Evolutionary conservation across 2,113 vertebrate species (phyloP), one percentile per base, ranked within the genome.

Genomic region (Sus scrofa): DNA sequence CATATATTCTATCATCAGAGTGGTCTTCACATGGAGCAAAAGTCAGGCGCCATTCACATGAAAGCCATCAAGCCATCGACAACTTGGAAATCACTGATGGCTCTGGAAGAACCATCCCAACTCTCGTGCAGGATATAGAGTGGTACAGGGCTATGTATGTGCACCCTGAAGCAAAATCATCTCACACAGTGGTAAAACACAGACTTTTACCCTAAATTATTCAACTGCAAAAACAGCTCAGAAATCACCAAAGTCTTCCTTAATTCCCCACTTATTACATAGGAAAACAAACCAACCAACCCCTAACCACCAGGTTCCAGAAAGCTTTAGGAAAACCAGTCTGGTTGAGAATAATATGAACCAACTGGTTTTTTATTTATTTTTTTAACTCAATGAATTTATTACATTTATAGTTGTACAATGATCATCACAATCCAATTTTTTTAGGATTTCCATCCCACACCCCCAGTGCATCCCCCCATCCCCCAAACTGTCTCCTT

Each of bases 301-400:
- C n/a, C 56, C 34, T 65, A 81, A 87, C 75, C 79, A 65, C 26
- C 18, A 77, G 32, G 39, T 87, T 92, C 65, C 52, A 81, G 91
- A 52, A 78, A 65, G 18, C 70, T 79, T 92, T 58, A 65, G 91
- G 63, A 84, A 89, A 95, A 37, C 19, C n/a, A n/a, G 24, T 74
- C 63, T 90, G 20, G 1, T 60, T 77, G 84, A 96, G 78, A 95
- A 95, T 95, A 89, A 89, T 90, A 87, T n/a, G 32, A 94, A 34
- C 39, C 63, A n/a, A n/a, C n/a, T n/a, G n/a, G n/a, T n/a, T n/a
- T n/a, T n/a, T n/a, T n/a, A n/a, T n/a, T n/a, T n/a, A n/a, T n/a
- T n/a, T n/a, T n/a, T n/a, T n/a, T n/a, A n/a, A n/a, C n/a, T n/a
- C n/a, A n/a, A n/a, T n/a, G n/a, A n/a, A n/a, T n/a, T n/a, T n/a